These are phyloP conservation scores for Meteorus cinctellus DNA, from an alignment of 2,888 invertebrate genomes.

Conservation along the genomic window DNA sequence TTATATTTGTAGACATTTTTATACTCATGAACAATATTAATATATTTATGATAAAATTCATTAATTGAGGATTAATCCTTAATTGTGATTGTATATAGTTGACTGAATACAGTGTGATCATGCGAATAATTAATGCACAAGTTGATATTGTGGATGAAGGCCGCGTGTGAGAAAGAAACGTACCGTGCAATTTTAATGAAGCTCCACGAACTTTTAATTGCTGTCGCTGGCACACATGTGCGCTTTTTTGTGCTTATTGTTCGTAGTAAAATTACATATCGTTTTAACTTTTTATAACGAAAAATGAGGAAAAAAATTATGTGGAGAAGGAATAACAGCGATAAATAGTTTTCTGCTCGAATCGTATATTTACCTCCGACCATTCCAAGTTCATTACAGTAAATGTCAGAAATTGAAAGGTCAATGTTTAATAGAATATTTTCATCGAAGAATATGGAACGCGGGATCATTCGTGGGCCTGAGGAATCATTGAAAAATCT, in stretches of 20 bases:
- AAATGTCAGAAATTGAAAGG: not conserved
- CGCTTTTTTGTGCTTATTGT: not conserved
- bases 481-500: too few relatives aligned
- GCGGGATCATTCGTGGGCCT: too few relatives aligned
- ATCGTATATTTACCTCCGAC: not conserved
- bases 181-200: not conserved
- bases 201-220: not conserved
- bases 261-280: not conserved
- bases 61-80: not conserved
- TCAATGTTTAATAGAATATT: not conserved
- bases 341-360: too few relatives aligned
- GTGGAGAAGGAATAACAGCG: too few relatives aligned
- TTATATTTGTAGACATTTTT: not conserved
- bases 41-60: not conserved
- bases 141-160: not conserved
- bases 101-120: not conserved
- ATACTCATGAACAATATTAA: not conserved
- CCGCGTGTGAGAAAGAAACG: not conserved
- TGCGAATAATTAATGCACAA: not conserved
- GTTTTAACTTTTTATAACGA: not conserved
- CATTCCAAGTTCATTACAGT: too few relatives aligned
- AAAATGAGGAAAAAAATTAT: too few relatives aligned
- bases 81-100: not conserved
- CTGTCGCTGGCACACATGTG: too few relatives aligned
- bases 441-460: not conserved